Evolutionary conservation across 1,140 invertebrate species (phyloP).

Genomic region (Oryzaephilus surinamensis): DNA sequence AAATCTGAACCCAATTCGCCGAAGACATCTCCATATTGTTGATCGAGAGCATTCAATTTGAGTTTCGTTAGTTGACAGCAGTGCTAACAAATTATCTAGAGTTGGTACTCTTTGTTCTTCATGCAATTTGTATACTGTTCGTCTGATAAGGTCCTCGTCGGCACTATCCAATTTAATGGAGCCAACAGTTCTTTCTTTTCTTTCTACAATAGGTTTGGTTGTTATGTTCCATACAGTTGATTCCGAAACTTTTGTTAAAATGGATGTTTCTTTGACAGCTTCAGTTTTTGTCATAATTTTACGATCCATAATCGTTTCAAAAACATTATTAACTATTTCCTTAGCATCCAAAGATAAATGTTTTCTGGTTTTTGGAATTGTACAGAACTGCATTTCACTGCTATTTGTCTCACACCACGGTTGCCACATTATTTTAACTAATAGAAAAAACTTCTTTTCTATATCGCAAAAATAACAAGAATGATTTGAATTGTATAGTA

Average conservation of each 20-base stretch:
- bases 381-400: not conserved
- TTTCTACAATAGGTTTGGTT: not conserved
- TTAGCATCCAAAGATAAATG: not conserved
- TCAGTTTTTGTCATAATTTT: not conserved
- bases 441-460: too few relatives aligned
- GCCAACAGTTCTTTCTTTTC: not conserved
- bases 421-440: too few relatives aligned
- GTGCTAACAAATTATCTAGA: not conserved
- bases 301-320: not conserved
- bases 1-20: not conserved
- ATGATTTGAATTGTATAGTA: too few relatives aligned
- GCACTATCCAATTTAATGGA: not conserved
- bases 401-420: not conserved
- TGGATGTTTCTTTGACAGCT: too few relatives aligned
- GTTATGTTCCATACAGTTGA: not conserved
- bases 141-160: not conserved
- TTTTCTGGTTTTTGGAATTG: not conserved
- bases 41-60: not conserved
- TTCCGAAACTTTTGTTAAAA: not conserved
- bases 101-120: not conserved
- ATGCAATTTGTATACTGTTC: not conserved
- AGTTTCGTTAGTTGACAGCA: too few relatives aligned
- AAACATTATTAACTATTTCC: not conserved
- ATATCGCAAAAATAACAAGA: too few relatives aligned
- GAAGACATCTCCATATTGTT: not conserved